A percentile compares a stretch with the other conserved stretches of the same genome.
Conservation (phyloP, 30 jellyfish, hydroid and myxozoan species). For the Chrysaora quinquecirrha region DNA sequence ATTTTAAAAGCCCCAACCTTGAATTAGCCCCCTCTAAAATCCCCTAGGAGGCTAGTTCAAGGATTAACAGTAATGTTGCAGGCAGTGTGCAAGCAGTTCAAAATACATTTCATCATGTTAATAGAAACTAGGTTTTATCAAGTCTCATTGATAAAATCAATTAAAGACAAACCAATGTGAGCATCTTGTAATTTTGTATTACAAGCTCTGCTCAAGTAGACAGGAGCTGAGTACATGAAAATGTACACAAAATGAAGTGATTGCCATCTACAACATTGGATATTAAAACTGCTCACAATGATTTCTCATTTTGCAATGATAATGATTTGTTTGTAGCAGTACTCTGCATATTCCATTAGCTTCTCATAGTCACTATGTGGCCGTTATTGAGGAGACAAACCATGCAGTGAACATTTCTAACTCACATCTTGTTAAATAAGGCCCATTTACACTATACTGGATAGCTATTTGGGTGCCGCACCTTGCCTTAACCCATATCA, state of each 20-base stretch:
- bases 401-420: slow-evolving; percentile 79
- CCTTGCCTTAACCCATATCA: no score
- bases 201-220: slow-evolving; percentile 69
- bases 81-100: no score
- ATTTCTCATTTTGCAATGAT: background rate
- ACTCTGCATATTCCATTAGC: slow-evolving; percentile 96
- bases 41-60: no score
- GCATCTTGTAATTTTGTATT: slow-evolving; percentile 39
- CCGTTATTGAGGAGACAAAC: slow-evolving; percentile 88
- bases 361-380: slow-evolving; percentile 86
- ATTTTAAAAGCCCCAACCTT: no score
- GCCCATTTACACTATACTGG: no score
- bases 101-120: no score
- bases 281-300: slow-evolving; percentile 57
- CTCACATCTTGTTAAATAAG: no score
- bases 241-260: slow-evolving; percentile 67
- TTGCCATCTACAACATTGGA: slow-evolving; percentile 77
- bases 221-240: slow-evolving; percentile 64
- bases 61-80: no score
- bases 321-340: slow-evolving; percentile 57
- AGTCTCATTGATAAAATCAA: no score
- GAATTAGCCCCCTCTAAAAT: no score
- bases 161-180: slow-evolving; percentile 64
- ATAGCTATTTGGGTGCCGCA: no score
- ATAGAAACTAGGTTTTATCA: no score